Evolutionary conservation across 2,888 invertebrate genomes (phyloP).

Genomic region (Erebia aethiops): DNA sequence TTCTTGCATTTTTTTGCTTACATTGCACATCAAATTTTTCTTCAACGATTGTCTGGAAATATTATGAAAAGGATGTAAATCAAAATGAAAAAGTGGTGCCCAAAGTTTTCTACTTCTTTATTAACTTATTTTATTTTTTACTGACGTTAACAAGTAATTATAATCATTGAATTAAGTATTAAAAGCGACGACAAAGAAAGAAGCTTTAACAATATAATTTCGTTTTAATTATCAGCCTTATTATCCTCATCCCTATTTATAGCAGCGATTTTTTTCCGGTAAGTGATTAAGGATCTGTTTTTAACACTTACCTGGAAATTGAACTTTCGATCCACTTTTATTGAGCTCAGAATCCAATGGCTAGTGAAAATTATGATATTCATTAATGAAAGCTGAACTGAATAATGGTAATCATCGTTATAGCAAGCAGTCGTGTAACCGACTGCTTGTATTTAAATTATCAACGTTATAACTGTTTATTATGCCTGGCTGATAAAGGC

Average conservation of each 20-base stretch:
- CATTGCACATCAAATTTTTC: too few species aligned
- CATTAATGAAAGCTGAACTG: not conserved
- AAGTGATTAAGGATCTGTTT: not conserved
- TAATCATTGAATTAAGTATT: not conserved
- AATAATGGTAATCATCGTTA: not conserved
- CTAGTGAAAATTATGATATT: not conserved
- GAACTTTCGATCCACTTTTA: not conserved
- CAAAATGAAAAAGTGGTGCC: too few species aligned
- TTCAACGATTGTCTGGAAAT: too few species aligned
- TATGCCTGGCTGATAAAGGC: not conserved
- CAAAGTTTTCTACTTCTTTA: too few species aligned
- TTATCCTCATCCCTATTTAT: slow-evolving; percentile 4
- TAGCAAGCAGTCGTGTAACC: not conserved
- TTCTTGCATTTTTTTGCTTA: too few species aligned
- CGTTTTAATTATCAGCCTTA: slow-evolving; percentile 11
- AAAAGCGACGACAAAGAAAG: not conserved
- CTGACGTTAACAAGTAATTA: too few species aligned
- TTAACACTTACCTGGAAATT: not conserved
- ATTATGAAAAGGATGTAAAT: too few species aligned
- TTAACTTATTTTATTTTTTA: too few species aligned
- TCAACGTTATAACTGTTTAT: not conserved
- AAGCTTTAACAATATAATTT: slow-evolving; percentile 2
- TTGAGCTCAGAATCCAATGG: not conserved
- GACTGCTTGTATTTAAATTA: slow-evolving; percentile 4
- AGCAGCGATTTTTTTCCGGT: slow-evolving; percentile 1